Base-by-base conservation (phyloP, 2,113 vertebrate species). In the Albula glossodonta region DNA sequence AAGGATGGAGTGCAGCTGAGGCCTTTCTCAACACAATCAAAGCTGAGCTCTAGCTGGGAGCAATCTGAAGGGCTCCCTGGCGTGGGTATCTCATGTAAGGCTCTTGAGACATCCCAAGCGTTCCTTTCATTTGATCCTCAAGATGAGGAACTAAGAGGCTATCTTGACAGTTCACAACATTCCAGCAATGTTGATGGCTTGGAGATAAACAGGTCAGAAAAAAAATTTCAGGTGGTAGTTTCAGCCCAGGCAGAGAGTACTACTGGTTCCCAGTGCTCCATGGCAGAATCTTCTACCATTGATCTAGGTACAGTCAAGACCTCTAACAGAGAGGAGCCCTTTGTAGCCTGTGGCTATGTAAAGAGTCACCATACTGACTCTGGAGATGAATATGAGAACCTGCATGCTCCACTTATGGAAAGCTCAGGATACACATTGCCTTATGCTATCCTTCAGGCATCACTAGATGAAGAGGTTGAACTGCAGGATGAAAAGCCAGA, bases 251-350 rank as follows among this genome's bases (percentile, higher is more conserved):
- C 52, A 22, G 78, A 50, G 4, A 60, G 51, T 41, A 19, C 82
- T 56, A 66, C 83, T 51, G 89, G 92, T n/a, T 95, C 94, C 10
- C 93, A 94, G 81, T 88, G 91, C 0, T 94, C 93, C 51, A 87
- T 94, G 52, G 93, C 93, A 0, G 89, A 82, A 56, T 56, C 53
- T 56, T 56, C 12, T 53, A 84, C 89, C 77, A 85, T 92, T 82
- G 93, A 93, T 11, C 93, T 87, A 0, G 90, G 88, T 15, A 90
- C 89, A 22, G 95, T 94, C 3, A 93, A 92, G 80, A 92, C 92
- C 5, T 94, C 93, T 56, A 90, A 92, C 82, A 82, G 90, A 0
- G 92, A 87, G 53, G 7, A 56, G 53, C 12, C 53, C 12, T 7
- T 9, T 7, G 53, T 56, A 56, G 12, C 12, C 53, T 56, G 7